Evolutionary conservation across 2,113 vertebrate genomes (phyloP).

Genomic region (Malurus cyaneus): DNA sequence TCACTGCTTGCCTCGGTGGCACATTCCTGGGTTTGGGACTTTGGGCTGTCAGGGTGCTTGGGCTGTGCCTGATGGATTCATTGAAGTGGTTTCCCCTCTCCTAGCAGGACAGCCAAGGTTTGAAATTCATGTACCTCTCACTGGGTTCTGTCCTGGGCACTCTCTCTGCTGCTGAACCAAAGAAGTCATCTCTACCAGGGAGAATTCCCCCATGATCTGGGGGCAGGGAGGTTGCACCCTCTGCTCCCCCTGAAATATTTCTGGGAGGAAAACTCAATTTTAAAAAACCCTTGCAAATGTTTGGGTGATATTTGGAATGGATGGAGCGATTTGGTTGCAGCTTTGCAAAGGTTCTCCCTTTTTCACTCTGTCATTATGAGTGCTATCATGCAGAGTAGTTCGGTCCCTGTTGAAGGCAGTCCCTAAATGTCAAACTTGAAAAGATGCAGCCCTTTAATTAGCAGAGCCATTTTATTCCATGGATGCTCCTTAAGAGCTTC

Average conservation of each 20-base stretch:
- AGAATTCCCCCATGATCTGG: background rate
- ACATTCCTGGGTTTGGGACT: background rate
- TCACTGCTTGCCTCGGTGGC: background rate
- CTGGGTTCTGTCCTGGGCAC: background rate
- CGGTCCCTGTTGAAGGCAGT: slow-evolving; percentile 18
- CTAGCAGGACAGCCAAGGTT: background rate
- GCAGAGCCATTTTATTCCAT: slow-evolving; percentile 16
- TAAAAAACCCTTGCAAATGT: background rate
- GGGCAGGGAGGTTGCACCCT: background rate
- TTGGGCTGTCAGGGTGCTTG: background rate
- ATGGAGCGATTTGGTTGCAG: background rate
- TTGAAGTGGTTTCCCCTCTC: background rate
- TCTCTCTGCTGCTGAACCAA: background rate
- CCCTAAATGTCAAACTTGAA: slow-evolving; percentile 40
- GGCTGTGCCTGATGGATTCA: background rate
- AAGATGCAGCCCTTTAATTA: slow-evolving; percentile 48
- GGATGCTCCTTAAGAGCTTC: slow-evolving; percentile 31
- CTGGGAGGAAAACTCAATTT: background rate
- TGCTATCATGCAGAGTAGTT: background rate
- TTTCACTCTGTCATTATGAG: slow-evolving; percentile 22
- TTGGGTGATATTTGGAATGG: background rate
- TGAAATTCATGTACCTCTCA: background rate
- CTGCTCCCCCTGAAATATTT: background rate
- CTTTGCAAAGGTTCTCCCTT: slow-evolving; percentile 26
- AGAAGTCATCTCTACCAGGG: background rate